A percentile compares a stretch with the other conserved stretches of the same genome.
phyloP scores from a whole-genome alignment of 2,113 vertebrate species.

The Crypturellus undulatus region DNA sequence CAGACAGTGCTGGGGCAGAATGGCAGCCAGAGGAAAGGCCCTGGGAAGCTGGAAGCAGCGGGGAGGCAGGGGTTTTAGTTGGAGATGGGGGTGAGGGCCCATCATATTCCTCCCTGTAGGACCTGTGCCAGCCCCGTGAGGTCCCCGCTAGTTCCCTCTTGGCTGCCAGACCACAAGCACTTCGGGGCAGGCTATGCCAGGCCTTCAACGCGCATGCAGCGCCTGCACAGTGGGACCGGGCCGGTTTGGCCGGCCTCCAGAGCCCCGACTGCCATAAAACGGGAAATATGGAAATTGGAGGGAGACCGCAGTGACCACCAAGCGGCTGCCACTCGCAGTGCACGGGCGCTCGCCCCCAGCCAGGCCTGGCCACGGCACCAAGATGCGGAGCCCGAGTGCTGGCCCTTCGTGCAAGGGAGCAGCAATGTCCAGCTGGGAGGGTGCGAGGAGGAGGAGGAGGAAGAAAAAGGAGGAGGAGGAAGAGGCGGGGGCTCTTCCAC shows the following conservation, averaged over 20 bases:
- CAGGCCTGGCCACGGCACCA: not conserved
- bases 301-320: conserved; percentile 31
- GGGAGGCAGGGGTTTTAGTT: not conserved
- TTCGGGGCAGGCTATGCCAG: not conserved
- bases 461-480: not conserved
- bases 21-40: not conserved
- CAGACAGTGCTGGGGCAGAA: accelerated
- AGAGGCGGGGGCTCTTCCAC: accelerated
- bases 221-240: not conserved
- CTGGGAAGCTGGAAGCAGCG: not conserved
- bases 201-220: not conserved
- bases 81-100: not conserved
- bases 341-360: not conserved
- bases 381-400: accelerated
- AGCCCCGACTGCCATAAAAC: not conserved
- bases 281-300: conserved; percentile 34
- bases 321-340: not conserved
- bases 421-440: not conserved
- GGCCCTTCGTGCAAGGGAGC: not conserved
- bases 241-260: not conserved
- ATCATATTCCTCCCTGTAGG: not conserved
- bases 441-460: not conserved
- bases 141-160: conserved; percentile 16
- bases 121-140: conserved; percentile 17
- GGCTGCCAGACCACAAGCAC: not conserved